These are phyloP conservation scores for Paramormyrops kingsleyae DNA, from an alignment of 2,113 vertebrate genomes.

Conservation along the genomic window DNA sequence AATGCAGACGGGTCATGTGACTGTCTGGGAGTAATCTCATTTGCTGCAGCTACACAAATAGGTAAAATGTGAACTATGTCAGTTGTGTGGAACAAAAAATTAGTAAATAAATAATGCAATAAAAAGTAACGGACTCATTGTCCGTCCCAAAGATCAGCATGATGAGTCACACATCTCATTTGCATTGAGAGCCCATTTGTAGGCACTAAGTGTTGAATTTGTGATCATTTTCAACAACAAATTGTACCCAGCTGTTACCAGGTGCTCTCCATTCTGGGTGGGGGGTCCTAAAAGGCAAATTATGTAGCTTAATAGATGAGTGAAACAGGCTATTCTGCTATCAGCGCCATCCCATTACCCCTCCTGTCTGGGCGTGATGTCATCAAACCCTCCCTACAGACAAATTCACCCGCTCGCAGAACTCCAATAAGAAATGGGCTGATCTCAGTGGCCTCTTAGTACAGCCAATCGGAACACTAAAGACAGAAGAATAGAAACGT, in stretches of 20 bases:
- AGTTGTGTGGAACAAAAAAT: background rate
- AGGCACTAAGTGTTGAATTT: background rate
- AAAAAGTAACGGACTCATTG: background rate
- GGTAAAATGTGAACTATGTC: background rate
- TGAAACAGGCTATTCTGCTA: background rate
- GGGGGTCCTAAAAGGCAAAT: slow-evolving; percentile 14
- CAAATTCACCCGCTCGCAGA: background rate
- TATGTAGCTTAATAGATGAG: slow-evolving; percentile 8
- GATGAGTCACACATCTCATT: background rate
- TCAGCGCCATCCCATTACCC: slow-evolving; percentile 17
- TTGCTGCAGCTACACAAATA: background rate
- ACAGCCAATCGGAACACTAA: background rate
- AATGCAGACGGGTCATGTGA: background rate
- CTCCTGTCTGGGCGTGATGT: background rate
- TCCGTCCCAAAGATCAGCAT: background rate
- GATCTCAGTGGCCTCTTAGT: background rate
- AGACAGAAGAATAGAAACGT: background rate
- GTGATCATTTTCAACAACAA: background rate
- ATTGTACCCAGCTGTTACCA: slow-evolving; percentile 16
- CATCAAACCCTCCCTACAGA: background rate
- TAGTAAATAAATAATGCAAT: background rate
- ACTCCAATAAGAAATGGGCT: background rate
- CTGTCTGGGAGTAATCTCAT: background rate
- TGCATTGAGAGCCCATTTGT: slow-evolving; percentile 7
- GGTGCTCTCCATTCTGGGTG: background rate